Percentiles rank a stretch among this genome's conserved stretches.
phyloP scores from a whole-genome alignment of 2,113 vertebrate genomes.

The Malurus melanocephalus region DNA sequence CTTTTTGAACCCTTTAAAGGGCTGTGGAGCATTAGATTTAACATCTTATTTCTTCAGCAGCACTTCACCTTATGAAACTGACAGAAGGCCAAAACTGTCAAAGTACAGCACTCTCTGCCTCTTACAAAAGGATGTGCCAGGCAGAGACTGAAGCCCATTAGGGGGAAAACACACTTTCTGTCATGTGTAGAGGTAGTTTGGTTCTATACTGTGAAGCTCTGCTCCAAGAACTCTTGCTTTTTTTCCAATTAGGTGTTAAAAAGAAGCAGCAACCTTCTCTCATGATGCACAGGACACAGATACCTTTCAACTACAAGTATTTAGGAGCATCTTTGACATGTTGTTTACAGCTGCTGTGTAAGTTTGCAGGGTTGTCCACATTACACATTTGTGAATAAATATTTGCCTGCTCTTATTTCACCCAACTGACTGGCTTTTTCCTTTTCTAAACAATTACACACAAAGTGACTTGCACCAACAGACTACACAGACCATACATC shows the following conservation, averaged over 20 bases:
- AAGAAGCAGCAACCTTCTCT: background rate
- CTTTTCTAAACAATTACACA: background rate
- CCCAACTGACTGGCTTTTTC: background rate
- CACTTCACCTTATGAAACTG: background rate
- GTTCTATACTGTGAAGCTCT: background rate
- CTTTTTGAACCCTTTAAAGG: background rate
- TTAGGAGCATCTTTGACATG: background rate
- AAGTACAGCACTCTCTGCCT: background rate
- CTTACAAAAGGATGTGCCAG: background rate
- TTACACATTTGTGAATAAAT: background rate
- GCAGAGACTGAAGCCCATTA: background rate
- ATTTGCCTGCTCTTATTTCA: background rate
- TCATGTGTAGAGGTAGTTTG: background rate
- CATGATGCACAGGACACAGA: background rate
- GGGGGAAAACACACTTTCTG: background rate
- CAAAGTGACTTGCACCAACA: background rate
- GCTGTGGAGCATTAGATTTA: background rate
- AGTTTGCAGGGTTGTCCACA: background rate
- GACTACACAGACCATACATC: background rate
- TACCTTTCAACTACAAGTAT: background rate
- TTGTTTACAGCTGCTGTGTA: background rate
- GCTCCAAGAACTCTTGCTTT: background rate
- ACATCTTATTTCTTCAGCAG: background rate
- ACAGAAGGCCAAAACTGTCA: background rate
- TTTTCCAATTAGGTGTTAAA: background rate